Evolutionary conservation across 2,113 vertebrate genomes (phyloP), one percentile per base, ranked within the genome.

Genomic region (Oceanodroma tethys): DNA sequence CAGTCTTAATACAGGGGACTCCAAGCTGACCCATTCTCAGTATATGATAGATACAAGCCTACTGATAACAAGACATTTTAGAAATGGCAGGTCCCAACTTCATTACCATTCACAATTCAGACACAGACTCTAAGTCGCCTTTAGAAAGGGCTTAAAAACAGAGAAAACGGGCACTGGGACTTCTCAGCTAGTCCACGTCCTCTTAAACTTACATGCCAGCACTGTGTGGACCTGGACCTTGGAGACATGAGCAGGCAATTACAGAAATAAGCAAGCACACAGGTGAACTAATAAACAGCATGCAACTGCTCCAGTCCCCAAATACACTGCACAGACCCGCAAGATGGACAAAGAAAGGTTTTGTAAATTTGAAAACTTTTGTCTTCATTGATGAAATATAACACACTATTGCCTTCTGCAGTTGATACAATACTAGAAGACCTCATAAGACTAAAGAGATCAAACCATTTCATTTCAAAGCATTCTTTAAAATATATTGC

Each of bases 401-500:
- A 56, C 32, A 42, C 50, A 7, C 16, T n/a, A 13, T 11, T 73
- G 62, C 63, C 32, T 90, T 78, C 73, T 63, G 67, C 62, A 43
- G 48, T 29, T 83, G 72, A 59, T 83, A 47, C 18, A 22, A 59
- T 23, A 32, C 20, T 38, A 63, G 38, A 68, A 6, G 7, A 80
- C 50, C 68, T 93, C 76, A 8, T 26, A 66, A 88, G 87, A 86
- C 79, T 79, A 50, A 71, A 60, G 67, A 80, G 78, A 92, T 67
- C 53, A 93, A 95, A 85, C 38, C 14, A 50, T 29, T 86, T 92
- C 4, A 76, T 96, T 96, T 97, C 95, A 96, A 97, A 96, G 90
- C 81, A 85, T 93, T 95, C 84, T 93, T 95, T 65, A 78, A 83
- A 94, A 90, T 10, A 56, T 13, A 87, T 76, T 93, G 73, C 93